phyloP scores from a whole-genome alignment of 2,888 invertebrate species.

The Perizoma flavofasciatum region DNA sequence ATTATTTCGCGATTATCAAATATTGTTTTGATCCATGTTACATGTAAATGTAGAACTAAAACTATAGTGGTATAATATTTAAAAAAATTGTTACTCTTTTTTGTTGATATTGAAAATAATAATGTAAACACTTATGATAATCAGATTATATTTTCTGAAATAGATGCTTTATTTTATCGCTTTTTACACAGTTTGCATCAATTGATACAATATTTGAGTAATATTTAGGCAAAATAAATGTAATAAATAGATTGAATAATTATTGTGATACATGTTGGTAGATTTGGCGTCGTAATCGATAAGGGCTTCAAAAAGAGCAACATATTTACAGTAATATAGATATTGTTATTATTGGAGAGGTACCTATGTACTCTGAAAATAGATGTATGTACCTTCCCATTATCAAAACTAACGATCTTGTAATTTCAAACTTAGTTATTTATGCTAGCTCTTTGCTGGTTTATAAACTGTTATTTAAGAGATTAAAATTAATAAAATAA shows the following conservation, averaged over 20 bases:
- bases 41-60: too few relatives aligned
- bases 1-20: too few relatives aligned
- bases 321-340: slow-evolving; percentile 29
- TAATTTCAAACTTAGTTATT: slow-evolving; percentile 34
- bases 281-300: slow-evolving; percentile 28
- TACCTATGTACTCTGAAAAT: slow-evolving; percentile 12
- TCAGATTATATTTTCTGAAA: too few relatives aligned
- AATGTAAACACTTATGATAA: too few relatives aligned
- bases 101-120: too few relatives aligned
- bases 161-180: too few relatives aligned
- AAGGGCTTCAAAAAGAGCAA: slow-evolving; percentile 30
- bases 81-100: too few relatives aligned
- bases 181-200: too few relatives aligned
- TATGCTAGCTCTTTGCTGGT: slow-evolving; percentile 42
- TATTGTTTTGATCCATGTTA: too few relatives aligned
- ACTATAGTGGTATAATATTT: too few relatives aligned
- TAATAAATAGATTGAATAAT: slow-evolving; percentile 26
- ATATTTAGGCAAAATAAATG: slow-evolving; percentile 10
- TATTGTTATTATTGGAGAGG: slow-evolving; percentile 13
- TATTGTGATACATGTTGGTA: slow-evolving; percentile 28
- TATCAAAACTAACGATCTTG: slow-evolving; percentile 15
- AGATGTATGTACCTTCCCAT: slow-evolving; percentile 7
- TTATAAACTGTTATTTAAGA: slow-evolving; percentile 47
- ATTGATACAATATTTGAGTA: too few relatives aligned
- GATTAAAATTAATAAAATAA: slow-evolving; percentile 42